Conservation (phyloP, 2,113 vertebrate genomes). For the Nyctereutes procyonoides region DNA sequence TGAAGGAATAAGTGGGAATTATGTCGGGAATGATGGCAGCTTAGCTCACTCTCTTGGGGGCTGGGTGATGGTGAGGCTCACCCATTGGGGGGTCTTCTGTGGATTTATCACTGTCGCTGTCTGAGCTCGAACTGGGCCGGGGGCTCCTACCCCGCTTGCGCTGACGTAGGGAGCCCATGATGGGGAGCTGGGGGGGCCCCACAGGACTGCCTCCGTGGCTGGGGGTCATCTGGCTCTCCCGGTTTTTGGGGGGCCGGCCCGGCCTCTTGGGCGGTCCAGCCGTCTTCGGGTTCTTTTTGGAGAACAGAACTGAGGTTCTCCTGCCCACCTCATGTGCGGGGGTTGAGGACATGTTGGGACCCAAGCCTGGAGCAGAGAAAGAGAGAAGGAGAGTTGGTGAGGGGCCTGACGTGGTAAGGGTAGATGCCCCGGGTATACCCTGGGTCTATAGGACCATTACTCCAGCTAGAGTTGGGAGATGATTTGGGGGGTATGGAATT, state of each 20-base stretch:
- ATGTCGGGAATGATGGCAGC: conserved; percentile 40
- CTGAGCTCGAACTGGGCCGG: conserved; percentile 94
- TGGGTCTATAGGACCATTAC: neutral
- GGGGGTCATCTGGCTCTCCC: conserved; percentile 91
- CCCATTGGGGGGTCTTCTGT: conserved; percentile 88
- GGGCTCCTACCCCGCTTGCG: conserved; percentile 96
- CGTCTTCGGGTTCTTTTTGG: conserved; percentile 98
- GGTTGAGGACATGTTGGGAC: conserved; percentile 92
- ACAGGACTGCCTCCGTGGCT: conserved; percentile 93
- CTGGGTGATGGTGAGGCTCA: conserved; percentile 80
- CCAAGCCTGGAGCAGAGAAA: conserved; percentile 88
- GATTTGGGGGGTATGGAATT: neutral
- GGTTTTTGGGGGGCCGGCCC: conserved; percentile 97
- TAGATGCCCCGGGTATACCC: neutral
- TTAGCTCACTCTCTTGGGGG: conserved; percentile 59
- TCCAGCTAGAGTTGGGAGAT: conserved; percentile 45
- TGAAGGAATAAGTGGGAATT: conserved; percentile 17
- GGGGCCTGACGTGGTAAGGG: conserved; percentile 66
- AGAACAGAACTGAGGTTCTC: conserved; percentile 98
- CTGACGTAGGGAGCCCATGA: conserved; percentile 90
- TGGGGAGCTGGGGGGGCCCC: conserved; percentile 95
- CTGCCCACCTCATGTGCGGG: conserved; percentile 97
- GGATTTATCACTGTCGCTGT: conserved; percentile 96
- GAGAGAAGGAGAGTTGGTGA: conserved; percentile 81
- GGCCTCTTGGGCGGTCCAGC: conserved; percentile 96